Evolutionary conservation across 1,140 invertebrate genomes (phyloP).

Genomic region (Tyrophagus putrescentiae): DNA sequence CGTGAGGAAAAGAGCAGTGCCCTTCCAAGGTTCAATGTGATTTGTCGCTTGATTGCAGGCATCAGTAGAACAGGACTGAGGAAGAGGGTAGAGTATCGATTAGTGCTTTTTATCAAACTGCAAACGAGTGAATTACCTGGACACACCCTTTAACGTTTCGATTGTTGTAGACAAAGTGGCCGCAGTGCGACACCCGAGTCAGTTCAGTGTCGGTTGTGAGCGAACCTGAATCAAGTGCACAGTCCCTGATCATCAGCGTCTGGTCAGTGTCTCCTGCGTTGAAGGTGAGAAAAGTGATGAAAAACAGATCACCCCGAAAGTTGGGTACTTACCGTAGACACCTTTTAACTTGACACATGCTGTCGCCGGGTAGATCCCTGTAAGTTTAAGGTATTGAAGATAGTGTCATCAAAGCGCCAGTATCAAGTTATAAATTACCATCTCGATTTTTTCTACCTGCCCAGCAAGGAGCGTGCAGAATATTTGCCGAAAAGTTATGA

Average conservation of each 20-base stretch:
- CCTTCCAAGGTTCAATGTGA: too few relatives aligned
- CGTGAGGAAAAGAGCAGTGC: too few relatives aligned
- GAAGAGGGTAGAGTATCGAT: neutral
- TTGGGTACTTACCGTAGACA: conserved; percentile 49
- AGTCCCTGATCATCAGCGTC: conserved; percentile 62
- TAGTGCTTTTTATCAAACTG: neutral
- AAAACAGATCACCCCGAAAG: neutral
- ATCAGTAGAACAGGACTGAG: conserved; percentile 28
- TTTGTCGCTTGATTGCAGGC: conserved; percentile 27
- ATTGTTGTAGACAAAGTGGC: conserved; percentile 68
- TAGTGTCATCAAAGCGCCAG: too few relatives aligned
- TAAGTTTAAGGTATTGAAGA: too few relatives aligned
- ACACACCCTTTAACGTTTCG: conserved; percentile 45
- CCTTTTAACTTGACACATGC: conserved; percentile 89
- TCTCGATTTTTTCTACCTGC: conserved; percentile 75
- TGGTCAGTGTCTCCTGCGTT: conserved; percentile 47
- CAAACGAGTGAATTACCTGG: conserved; percentile 25
- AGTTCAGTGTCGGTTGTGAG: conserved; percentile 73
- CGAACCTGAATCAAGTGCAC: conserved; percentile 79
- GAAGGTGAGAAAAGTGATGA: conserved; percentile 13
- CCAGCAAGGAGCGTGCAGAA: conserved; percentile 77
- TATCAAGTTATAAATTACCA: too few relatives aligned
- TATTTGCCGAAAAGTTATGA: conserved; percentile 65
- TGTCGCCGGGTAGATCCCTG: conserved; percentile 88
- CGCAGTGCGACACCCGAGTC: conserved; percentile 54